Evolutionary conservation across 1,140 invertebrate genomes (phyloP).

Genomic region (Drosophila arawakana): DNA sequence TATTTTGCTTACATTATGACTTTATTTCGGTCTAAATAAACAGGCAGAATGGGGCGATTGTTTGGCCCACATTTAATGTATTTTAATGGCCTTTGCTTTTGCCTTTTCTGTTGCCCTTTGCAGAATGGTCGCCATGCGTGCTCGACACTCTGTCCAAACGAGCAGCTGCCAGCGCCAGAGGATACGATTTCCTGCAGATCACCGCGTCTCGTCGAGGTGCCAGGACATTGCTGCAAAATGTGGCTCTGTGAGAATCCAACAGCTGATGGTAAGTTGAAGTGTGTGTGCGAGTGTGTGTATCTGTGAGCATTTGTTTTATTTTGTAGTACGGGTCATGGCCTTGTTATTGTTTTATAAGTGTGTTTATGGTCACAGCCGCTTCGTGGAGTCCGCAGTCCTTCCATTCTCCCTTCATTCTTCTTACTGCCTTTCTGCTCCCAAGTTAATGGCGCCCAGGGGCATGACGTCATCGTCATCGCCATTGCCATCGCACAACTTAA

Average conservation of each 20-base stretch:
- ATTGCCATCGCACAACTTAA: slow-evolving; percentile 70
- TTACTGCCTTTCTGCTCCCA: slow-evolving; percentile 5
- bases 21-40: slow-evolving; percentile 69
- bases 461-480: slow-evolving; percentile 43
- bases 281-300: background rate
- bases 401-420: slow-evolving; percentile 3
- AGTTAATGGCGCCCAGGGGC: slow-evolving; percentile 77
- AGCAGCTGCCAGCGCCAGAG: slow-evolving; percentile 87
- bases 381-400: slow-evolving; percentile 1
- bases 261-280: slow-evolving; percentile 85
- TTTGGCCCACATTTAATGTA: slow-evolving; percentile 60
- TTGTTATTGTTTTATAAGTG: slow-evolving; percentile 81
- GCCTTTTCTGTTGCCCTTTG: slow-evolving; percentile 20
- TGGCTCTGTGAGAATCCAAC: slow-evolving; percentile 89
- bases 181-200: slow-evolving; percentile 86
- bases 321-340: slow-evolving; percentile 23
- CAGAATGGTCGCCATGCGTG: slow-evolving; percentile 90
- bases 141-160: slow-evolving; percentile 89
- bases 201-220: slow-evolving; percentile 88
- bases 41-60: slow-evolving; percentile 21
- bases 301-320: background rate
- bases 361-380: slow-evolving; percentile 64
- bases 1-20: slow-evolving; percentile 74
- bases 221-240: slow-evolving; percentile 89
- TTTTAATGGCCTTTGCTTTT: slow-evolving; percentile 56